These are phyloP conservation scores for Pentalonia nigronervosa DNA, from an alignment of 1,140 invertebrate genomes.

Conservation along the genomic window DNA sequence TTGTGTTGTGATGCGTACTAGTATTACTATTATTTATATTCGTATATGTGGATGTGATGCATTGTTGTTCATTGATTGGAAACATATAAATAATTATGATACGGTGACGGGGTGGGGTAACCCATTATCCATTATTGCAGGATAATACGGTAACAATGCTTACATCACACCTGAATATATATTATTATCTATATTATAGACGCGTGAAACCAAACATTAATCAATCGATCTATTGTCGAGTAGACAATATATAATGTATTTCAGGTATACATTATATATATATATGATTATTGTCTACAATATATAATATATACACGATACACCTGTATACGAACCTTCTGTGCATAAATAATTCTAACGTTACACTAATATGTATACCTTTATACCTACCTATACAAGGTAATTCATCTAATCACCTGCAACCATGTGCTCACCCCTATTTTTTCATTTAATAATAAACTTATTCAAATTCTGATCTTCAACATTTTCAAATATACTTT, in stretches of 20 bases:
- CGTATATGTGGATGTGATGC: not conserved
- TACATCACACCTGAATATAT: not conserved
- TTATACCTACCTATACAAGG: not conserved
- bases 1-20: not conserved
- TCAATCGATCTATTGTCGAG: constrained; percentile 2
- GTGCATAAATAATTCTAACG: not conserved
- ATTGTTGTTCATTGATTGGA: not conserved
- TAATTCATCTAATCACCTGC: no score
- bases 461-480: no score
- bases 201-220: constrained; percentile 9
- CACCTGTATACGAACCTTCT: not conserved
- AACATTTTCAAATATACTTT: no score
- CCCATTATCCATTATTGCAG: not conserved
- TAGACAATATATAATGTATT: not conserved
- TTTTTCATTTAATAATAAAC: no score
- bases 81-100: not conserved
- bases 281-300: not conserved
- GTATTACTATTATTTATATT: not conserved
- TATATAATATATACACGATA: not conserved
- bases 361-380: no score
- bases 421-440: no score
- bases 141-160: not conserved
- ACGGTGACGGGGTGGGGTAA: not conserved
- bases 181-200: not conserved
- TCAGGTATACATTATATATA: not conserved